A percentile compares a stretch with the other conserved stretches of the same genome.
phyloP scores from a whole-genome alignment of 1,140 invertebrate species.

The Calliphora vicina region DNA sequence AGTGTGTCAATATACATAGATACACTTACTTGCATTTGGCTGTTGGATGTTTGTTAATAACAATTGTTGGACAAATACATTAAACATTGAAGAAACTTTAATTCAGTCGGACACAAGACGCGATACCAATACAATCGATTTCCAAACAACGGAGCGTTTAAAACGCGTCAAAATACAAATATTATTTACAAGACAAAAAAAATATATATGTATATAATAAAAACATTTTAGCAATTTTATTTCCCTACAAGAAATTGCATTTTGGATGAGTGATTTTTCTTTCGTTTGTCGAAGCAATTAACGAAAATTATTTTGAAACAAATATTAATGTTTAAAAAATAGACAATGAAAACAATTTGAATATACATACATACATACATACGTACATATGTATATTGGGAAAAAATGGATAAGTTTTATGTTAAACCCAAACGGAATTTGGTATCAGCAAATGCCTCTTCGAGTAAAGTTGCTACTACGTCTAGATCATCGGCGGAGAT shows the following conservation, averaged over 20 bases:
- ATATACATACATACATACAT: too few species aligned
- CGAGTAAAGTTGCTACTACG: background rate
- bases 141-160: background rate
- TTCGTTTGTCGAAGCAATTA: background rate
- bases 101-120: slow-evolving; percentile 19
- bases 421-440: background rate
- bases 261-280: too few species aligned
- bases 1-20: background rate
- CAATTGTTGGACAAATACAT: background rate
- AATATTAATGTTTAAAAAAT: background rate
- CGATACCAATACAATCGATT: slow-evolving; percentile 14
- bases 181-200: background rate
- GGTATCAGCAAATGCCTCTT: background rate
- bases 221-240: background rate
- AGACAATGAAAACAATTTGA: background rate
- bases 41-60: background rate
- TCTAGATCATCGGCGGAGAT: background rate
- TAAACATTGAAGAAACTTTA: background rate
- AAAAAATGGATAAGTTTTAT: slow-evolving; percentile 29
- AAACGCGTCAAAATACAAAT: background rate
- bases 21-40: background rate
- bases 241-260: background rate
- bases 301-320: background rate
- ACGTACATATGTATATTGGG: background rate
- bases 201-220: too few species aligned